Evolutionary conservation across 2,113 vertebrate species (phyloP).

Genomic region (Dicerorhinus sumatrensis): DNA sequence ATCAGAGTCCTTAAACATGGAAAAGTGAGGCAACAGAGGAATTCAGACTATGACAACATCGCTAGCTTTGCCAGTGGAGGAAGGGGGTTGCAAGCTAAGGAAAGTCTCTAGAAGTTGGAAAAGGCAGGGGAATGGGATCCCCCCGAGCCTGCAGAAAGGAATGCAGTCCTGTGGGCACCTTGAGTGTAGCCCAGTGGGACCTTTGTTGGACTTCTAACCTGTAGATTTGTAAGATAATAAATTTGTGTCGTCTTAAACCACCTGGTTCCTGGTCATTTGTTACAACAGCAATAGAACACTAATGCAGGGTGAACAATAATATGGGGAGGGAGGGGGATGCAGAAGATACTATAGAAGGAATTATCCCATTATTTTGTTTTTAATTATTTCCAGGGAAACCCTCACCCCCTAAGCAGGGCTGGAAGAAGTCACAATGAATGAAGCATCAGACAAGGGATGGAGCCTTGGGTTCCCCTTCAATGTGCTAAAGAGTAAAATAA

Average conservation of each 20-base stretch:
- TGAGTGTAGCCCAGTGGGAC: neutral
- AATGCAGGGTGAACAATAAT: neutral
- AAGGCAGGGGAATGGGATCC: neutral
- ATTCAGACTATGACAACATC: accelerated
- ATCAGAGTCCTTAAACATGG: neutral
- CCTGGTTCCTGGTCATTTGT: neutral
- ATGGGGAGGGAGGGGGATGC: neutral
- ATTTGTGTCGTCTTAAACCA: neutral
- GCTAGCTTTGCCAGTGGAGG: neutral
- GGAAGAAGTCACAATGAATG: neutral
- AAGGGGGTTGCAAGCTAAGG: neutral
- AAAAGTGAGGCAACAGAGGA: neutral
- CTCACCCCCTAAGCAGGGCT: neutral
- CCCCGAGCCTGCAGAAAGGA: neutral
- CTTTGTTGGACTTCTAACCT: neutral
- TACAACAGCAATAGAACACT: neutral
- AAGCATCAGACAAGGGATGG: neutral
- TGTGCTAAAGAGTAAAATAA: neutral
- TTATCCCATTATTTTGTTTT: neutral
- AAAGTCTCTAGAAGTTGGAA: neutral
- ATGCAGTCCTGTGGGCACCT: neutral
- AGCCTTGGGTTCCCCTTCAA: neutral
- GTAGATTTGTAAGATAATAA: neutral
- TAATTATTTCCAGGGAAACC: neutral
- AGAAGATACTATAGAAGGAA: neutral